phyloP scores from a whole-genome alignment of 2,113 vertebrate genomes.

The Mastomys natalensis region DNA sequence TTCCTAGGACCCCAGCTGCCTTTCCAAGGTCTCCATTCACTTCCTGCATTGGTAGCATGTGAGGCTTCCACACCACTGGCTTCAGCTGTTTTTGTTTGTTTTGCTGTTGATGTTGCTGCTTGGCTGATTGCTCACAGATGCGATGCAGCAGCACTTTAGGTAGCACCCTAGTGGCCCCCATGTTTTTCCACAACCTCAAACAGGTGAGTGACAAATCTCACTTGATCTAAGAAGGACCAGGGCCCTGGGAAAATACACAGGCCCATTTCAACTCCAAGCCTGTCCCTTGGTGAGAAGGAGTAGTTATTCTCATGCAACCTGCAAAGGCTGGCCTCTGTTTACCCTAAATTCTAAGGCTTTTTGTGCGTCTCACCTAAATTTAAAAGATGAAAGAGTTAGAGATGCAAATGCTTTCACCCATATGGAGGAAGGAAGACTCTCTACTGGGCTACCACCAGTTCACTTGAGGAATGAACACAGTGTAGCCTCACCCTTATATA shows the following conservation, averaged over 20 bases:
- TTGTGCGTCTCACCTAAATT: conserved; percentile 55
- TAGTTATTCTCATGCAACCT: conserved; percentile 52
- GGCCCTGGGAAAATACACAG: background rate
- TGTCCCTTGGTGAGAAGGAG: background rate
- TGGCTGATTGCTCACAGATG: background rate
- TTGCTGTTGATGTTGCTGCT: conserved; percentile 32
- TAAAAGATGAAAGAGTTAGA: conserved; percentile 35
- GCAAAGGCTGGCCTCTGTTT: background rate
- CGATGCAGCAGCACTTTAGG: background rate
- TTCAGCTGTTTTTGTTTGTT: background rate
- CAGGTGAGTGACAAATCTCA: conserved; percentile 18
- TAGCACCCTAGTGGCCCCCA: conserved; percentile 52
- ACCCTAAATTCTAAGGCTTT: conserved; percentile 8
- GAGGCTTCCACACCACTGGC: background rate
- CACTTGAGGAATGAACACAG: conserved; percentile 55
- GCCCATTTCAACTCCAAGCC: background rate
- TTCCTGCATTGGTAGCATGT: conserved; percentile 28
- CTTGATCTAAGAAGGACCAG: conserved; percentile 61
- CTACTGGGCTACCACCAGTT: conserved; percentile 41
- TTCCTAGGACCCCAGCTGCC: conserved; percentile 68
- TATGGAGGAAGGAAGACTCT: background rate
- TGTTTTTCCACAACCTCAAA: background rate
- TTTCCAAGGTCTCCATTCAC: conserved; percentile 11
- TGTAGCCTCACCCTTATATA: conserved; percentile 43
- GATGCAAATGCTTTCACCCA: conserved; percentile 24